Conservation (phyloP, 2,888 invertebrate species). For the Caenorhabditis afra region DNA sequence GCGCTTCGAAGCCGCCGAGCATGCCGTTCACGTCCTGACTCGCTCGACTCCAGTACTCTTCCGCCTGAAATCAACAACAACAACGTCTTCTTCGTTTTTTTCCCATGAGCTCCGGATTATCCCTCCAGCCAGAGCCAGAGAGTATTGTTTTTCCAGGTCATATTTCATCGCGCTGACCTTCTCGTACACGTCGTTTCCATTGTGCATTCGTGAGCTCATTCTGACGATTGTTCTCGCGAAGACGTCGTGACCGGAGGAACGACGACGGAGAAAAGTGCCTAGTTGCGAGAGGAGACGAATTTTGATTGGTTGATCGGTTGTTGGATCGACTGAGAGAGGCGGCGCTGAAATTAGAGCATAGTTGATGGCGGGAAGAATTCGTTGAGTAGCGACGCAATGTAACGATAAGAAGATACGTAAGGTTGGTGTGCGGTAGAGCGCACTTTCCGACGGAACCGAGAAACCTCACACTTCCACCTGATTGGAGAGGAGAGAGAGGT, state of each 20-base stretch:
- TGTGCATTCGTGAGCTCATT: conserved; percentile 47
- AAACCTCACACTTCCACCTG: conserved; percentile 1
- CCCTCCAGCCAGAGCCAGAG: too few species aligned
- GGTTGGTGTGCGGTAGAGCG: too few species aligned
- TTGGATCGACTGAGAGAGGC: too few species aligned
- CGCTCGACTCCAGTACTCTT: conserved; percentile 76
- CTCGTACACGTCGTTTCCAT: conserved; percentile 50
- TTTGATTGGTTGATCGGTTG: too few species aligned
- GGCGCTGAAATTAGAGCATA: not conserved
- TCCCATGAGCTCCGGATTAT: not conserved
- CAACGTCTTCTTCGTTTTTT: not conserved
- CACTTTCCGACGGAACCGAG: too few species aligned
- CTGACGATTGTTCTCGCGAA: conserved; percentile 15
- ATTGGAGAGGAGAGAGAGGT: too few species aligned
- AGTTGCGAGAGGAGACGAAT: not conserved
- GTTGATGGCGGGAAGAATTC: too few species aligned
- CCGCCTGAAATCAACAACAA: too few species aligned
- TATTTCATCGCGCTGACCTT: conserved; percentile 23
- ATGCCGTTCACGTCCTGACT: conserved; percentile 84
- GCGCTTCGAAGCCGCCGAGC: conserved; percentile 91
- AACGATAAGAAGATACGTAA: too few species aligned
- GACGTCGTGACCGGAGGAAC: not conserved
- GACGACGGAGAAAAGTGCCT: not conserved
- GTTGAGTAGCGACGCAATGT: too few species aligned
- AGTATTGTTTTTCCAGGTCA: not conserved